Conservation (phyloP, 2,888 invertebrate species). For the Lasiommata megera region DNA sequence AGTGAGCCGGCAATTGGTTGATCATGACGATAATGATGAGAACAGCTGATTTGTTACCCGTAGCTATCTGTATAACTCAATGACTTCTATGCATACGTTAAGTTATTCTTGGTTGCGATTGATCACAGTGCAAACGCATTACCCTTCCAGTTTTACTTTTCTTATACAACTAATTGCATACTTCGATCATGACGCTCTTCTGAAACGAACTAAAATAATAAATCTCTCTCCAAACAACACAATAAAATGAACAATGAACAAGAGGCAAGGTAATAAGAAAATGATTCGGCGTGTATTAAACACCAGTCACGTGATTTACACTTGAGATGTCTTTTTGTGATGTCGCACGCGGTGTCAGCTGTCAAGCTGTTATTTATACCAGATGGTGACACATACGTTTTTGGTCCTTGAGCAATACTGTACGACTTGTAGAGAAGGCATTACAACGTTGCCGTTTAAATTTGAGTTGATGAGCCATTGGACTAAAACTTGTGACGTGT, state of each 20-base stretch:
- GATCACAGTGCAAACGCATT: too few relatives aligned
- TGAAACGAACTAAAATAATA: neutral
- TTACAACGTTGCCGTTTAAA: neutral
- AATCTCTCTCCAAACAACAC: neutral
- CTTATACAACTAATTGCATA: neutral
- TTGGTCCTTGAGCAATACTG: neutral
- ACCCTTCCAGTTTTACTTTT: neutral
- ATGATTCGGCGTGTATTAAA: neutral
- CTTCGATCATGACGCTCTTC: neutral
- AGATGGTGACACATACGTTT: neutral
- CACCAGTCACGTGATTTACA: slow-evolving; percentile 7
- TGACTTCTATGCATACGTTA: too few relatives aligned
- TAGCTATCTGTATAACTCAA: too few relatives aligned
- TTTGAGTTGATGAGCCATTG: neutral
- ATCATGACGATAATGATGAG: too few relatives aligned
- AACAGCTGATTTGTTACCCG: too few relatives aligned
- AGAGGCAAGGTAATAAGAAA: neutral
- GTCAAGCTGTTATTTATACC: slow-evolving; percentile 5
- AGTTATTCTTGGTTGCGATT: too few relatives aligned
- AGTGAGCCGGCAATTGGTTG: too few relatives aligned
- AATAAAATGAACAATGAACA: too few relatives aligned
- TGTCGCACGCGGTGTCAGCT: slow-evolving; percentile 3
- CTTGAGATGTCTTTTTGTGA: neutral
- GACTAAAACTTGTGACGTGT: neutral
- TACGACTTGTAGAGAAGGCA: neutral